Conservation (phyloP, 2,113 vertebrate species). For the Sinosuthora webbiana region DNA sequence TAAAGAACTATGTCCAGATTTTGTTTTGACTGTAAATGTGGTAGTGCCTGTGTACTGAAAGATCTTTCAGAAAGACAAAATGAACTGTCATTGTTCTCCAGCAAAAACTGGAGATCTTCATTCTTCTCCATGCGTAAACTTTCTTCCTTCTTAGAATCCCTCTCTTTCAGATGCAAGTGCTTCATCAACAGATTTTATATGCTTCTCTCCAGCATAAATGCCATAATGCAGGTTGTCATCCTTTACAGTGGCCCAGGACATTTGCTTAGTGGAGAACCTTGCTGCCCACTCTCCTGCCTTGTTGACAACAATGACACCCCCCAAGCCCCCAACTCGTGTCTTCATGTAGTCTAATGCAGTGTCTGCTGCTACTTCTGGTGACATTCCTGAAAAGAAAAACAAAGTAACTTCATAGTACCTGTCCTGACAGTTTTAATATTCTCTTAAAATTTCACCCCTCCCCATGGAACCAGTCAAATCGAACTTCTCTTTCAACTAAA, state of each 20-base stretch:
- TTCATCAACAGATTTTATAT: conserved; percentile 17
- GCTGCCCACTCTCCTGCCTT: conserved; percentile 83
- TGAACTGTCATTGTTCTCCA: background rate
- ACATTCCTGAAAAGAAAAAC: conserved; percentile 77
- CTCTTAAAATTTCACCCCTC: background rate
- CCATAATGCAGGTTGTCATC: conserved; percentile 79
- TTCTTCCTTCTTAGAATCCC: background rate
- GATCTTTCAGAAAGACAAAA: background rate
- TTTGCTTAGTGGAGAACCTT: conserved; percentile 82
- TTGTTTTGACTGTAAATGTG: background rate
- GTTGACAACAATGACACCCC: conserved; percentile 85
- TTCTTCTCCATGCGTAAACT: background rate
- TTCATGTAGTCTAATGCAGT: conserved; percentile 83
- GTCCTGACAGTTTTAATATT: background rate
- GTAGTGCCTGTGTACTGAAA: background rate
- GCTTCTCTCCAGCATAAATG: conserved; percentile 69
- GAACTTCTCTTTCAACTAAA: background rate
- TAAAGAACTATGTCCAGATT: background rate
- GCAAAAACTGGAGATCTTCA: background rate
- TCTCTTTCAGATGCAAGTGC: background rate
- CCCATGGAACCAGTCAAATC: background rate
- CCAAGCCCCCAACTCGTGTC: conserved; percentile 79
- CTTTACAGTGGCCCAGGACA: conserved; percentile 88
- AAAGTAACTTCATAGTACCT: background rate
- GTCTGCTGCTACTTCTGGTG: conserved; percentile 79